These are phyloP conservation scores for Drosophila ironensis DNA, from an alignment of 1,140 invertebrate species.

Conservation along the genomic window DNA sequence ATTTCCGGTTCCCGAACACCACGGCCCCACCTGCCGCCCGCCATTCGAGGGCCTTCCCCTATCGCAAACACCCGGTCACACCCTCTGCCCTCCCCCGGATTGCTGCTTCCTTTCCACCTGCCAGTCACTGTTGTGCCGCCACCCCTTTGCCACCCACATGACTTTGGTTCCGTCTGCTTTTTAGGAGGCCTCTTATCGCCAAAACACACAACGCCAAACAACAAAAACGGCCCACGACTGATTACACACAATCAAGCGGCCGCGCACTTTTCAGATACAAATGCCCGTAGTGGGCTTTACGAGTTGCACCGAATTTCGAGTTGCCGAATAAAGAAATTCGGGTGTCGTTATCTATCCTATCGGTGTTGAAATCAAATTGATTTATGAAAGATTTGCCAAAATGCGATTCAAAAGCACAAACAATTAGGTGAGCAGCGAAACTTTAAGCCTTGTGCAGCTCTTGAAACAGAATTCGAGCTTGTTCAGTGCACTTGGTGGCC, in stretches of 20 bases:
- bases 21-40: neutral
- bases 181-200: slow-evolving; percentile 44
- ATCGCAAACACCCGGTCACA: slow-evolving; percentile 24
- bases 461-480: slow-evolving; percentile 12
- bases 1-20: slow-evolving; percentile 56
- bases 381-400: slow-evolving; percentile 76
- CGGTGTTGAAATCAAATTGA: slow-evolving; percentile 67
- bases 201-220: too few relatives aligned
- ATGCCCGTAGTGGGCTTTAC: neutral
- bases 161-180: slow-evolving; percentile 63
- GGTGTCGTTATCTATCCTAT: slow-evolving; percentile 55
- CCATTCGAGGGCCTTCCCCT: neutral
- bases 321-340: slow-evolving; percentile 2
- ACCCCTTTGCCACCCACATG: neutral
- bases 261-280: neutral
- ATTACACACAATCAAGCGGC: slow-evolving; percentile 34
- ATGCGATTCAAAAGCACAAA: neutral
- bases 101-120: slow-evolving; percentile 4
- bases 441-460: slow-evolving; percentile 11
- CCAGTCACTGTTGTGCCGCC: neutral
- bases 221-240: slow-evolving; percentile 34
- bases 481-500: too few relatives aligned
- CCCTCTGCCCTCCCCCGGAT: neutral
- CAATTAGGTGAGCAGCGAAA: neutral
- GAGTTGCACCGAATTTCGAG: neutral